phyloP scores from a whole-genome alignment of 2,888 invertebrate species.

The Eulithis testata region DNA sequence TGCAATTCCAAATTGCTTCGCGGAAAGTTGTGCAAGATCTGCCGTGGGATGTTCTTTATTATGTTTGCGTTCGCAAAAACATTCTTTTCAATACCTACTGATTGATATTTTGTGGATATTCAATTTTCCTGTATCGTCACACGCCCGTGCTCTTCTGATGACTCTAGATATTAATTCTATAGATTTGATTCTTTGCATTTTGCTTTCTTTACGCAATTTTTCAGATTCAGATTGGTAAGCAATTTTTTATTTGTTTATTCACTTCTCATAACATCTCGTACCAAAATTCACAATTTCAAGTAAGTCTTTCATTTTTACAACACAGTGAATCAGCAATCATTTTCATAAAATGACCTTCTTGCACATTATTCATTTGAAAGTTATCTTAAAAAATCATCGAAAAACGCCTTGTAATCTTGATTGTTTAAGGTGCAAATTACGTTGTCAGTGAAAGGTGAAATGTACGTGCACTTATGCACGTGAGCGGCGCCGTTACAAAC shows the following conservation, averaged over 20 bases:
- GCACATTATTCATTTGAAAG: slow-evolving; percentile 27
- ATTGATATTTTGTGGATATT: slow-evolving; percentile 7
- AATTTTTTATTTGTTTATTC: no score
- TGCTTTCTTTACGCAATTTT: no score
- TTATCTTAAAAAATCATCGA: slow-evolving; percentile 29
- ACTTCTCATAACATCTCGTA: no score
- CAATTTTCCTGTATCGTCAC: slow-evolving; percentile 26
- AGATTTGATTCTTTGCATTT: no score
- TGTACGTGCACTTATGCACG: slow-evolving; percentile 63
- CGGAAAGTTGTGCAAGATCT: slow-evolving; percentile 21
- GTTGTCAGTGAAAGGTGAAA: slow-evolving; percentile 72
- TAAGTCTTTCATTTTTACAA: no score
- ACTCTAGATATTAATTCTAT: no score
- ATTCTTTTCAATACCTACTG: slow-evolving; percentile 12
- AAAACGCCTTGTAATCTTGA: slow-evolving; percentile 43
- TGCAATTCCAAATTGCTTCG: slow-evolving; percentile 17
- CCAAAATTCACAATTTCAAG: no score
- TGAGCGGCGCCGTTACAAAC: slow-evolving; percentile 68
- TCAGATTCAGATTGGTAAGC: no score
- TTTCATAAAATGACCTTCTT: slow-evolving; percentile 6
- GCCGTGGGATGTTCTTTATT: slow-evolving; percentile 17
- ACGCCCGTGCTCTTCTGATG: no score
- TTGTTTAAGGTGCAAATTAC: slow-evolving; percentile 59
- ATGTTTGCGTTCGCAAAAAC: slow-evolving; percentile 6
- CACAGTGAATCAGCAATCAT: no score